A percentile compares a stretch with the other conserved stretches of the same genome.
These are phyloP conservation scores for Sebastes iracundus DNA, from an alignment of 2,797 vertebrate species.

Conservation along the genomic window DNA sequence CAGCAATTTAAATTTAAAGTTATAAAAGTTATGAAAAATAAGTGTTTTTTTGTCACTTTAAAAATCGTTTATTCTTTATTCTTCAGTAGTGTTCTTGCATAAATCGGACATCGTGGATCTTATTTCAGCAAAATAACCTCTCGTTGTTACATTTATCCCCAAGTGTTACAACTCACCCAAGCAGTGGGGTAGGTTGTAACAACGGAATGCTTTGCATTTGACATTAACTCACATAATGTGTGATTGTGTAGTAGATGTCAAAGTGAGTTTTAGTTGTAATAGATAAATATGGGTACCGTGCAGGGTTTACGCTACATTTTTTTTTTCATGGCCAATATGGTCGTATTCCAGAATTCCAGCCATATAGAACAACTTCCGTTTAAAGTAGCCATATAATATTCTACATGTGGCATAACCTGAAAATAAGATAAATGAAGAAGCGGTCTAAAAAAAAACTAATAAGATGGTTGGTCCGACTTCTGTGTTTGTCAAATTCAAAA, in stretches of 20 bases:
- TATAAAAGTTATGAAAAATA: background rate
- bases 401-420: too few species aligned
- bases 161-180: background rate
- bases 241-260: background rate
- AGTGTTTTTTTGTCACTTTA: background rate
- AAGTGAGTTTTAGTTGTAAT: background rate
- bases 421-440: too few species aligned
- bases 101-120: background rate
- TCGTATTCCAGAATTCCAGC: too few species aligned
- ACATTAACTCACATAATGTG: background rate
- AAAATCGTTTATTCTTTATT: background rate
- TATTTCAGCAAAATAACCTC: background rate
- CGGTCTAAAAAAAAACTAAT: too few species aligned
- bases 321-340: too few species aligned
- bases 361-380: too few species aligned
- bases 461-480: too few species aligned
- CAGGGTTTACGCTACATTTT: too few species aligned
- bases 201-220: too few species aligned
- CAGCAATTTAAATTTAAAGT: background rate
- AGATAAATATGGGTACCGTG: background rate
- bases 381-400: too few species aligned
- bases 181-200: too few species aligned
- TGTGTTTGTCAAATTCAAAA: too few species aligned
- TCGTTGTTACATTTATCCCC: background rate
- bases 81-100: background rate